Conservation (phyloP, 2,797 vertebrate species). For the Pyrocephalus nanus region DNA sequence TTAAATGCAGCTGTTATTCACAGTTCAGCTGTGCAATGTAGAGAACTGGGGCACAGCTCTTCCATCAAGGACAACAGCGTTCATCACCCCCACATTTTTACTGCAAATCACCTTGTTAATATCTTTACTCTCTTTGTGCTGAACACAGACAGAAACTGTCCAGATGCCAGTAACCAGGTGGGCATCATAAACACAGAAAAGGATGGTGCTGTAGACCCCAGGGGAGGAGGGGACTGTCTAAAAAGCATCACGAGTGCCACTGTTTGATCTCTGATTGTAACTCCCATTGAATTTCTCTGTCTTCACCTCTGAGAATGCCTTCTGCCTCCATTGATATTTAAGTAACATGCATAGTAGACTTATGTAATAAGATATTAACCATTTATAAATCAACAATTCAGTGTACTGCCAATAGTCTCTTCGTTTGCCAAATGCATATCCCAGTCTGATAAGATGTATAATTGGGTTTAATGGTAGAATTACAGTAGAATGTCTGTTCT, state of each 20-base stretch:
- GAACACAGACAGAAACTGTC: neutral
- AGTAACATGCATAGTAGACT: neutral
- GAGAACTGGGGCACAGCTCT: neutral
- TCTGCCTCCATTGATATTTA: neutral
- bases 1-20: neutral
- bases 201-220: neutral
- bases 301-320: neutral
- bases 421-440: neutral
- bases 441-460: neutral
- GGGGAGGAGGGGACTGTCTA: neutral
- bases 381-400: neutral
- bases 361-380: neutral
- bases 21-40: neutral
- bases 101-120: neutral
- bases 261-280: neutral
- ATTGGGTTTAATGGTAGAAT: neutral
- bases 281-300: neutral
- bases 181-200: neutral
- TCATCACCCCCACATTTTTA: neutral
- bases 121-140: neutral
- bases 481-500: neutral
- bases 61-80: neutral
- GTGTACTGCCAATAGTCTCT: neutral
- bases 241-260: neutral
- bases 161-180: neutral